A percentile compares a stretch with the other conserved stretches of the same genome.
These are phyloP conservation scores for Acanthurus tractus DNA, from an alignment of 2,797 vertebrate genomes.

Conservation along the genomic window DNA sequence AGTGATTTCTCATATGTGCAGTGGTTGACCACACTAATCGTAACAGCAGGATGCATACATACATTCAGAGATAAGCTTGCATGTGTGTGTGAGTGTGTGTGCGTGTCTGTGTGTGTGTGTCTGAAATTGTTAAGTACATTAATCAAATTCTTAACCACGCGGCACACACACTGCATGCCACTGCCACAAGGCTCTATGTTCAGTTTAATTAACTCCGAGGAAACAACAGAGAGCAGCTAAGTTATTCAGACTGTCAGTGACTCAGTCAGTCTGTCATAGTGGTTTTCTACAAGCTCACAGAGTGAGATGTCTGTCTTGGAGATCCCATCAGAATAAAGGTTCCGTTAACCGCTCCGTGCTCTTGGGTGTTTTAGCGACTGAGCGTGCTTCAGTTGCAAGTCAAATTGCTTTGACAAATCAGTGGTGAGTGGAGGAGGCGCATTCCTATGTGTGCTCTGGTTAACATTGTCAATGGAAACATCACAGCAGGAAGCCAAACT, in stretches of 20 bases:
- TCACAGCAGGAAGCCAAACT: conserved; percentile 32
- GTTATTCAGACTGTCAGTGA: conserved; percentile 49
- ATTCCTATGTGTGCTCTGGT: conserved; percentile 34
- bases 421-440: conserved; percentile 24
- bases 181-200: conserved; percentile 38
- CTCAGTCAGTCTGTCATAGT: conserved; percentile 39
- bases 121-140: conserved; percentile 29
- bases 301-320: conserved; percentile 45
- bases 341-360: conserved; percentile 19
- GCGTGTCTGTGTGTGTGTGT: conserved; percentile 25
- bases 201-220: conserved; percentile 54
- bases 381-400: conserved; percentile 43
- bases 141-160: conserved; percentile 54
- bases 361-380: conserved; percentile 24
- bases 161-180: conserved; percentile 29
- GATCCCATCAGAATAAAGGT: conserved; percentile 43
- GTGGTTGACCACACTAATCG: conserved; percentile 46
- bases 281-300: conserved; percentile 31
- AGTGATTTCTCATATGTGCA: conserved; percentile 41
- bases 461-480: conserved; percentile 54
- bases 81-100: conserved; percentile 15
- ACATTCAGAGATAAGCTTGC: conserved; percentile 19
- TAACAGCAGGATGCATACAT: conserved; percentile 35
- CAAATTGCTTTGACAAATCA: conserved; percentile 57
- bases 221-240: conserved; percentile 45